phyloP scores from a whole-genome alignment of 1,140 invertebrate genomes.

The Eriocheir sinensis region DNA sequence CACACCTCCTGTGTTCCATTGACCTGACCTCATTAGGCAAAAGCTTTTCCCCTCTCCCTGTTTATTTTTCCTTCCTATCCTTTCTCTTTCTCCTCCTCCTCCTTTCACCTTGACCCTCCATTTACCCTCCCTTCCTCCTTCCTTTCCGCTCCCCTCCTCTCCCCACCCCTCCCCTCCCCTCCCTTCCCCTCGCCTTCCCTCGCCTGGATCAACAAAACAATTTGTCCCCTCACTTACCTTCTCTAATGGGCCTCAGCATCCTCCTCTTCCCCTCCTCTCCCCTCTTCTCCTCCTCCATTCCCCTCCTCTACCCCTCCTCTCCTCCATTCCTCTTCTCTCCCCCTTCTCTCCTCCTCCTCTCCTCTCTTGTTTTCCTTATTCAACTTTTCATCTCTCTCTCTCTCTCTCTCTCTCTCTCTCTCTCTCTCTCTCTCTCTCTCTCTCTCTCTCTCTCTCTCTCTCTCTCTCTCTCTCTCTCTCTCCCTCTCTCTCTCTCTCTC shows the following conservation, averaged over 20 bases:
- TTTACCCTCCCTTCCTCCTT: not conserved
- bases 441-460: not conserved
- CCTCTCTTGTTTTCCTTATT: not conserved
- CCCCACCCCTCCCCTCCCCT: not conserved
- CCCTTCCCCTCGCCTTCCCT: not conserved
- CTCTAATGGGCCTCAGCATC: not conserved
- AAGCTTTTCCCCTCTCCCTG: not conserved
- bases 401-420: too few species aligned
- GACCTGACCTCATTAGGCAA: too few species aligned
- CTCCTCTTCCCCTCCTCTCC: not conserved
- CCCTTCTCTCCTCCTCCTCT: too few species aligned
- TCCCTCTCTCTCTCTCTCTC: not conserved
- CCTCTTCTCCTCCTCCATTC: not conserved
- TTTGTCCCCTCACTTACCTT: not conserved
- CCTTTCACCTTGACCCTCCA: too few species aligned
- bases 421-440: too few species aligned
- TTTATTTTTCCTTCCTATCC: not conserved
- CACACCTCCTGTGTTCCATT: too few species aligned
- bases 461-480: not conserved
- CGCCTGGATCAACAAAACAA: slow-evolving; percentile 15
- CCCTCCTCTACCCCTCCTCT: not conserved
- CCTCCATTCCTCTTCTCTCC: slow-evolving; percentile 9
- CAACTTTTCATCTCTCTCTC: too few species aligned
- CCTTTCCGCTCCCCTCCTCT: not conserved
- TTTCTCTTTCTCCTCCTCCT: not conserved